Conservation (phyloP, 2,113 vertebrate genomes). For the Poeciliopsis occidentalis region DNA sequence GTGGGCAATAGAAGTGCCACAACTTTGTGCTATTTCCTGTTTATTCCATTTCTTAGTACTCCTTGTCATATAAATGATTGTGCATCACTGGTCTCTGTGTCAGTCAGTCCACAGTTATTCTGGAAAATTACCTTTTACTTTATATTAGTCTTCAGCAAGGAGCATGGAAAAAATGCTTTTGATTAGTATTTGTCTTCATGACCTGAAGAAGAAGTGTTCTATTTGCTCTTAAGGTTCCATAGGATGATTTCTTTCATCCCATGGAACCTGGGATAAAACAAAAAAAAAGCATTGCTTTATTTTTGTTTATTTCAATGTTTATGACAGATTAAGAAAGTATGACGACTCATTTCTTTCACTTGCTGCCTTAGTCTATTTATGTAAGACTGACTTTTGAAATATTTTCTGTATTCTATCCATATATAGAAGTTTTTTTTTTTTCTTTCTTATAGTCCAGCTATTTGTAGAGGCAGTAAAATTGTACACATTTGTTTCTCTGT, state of each 20-base stretch:
- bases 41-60: constrained; percentile 61
- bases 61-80: constrained; percentile 76
- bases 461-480: neutral
- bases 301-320: constrained; percentile 19
- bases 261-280: no score
- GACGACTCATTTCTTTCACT: constrained; percentile 18
- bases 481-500: neutral
- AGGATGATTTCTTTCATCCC: constrained; percentile 25
- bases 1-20: constrained; percentile 44
- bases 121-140: constrained; percentile 67
- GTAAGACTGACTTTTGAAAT: neutral
- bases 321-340: constrained; percentile 18
- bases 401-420: neutral
- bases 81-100: constrained; percentile 71
- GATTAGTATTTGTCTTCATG: constrained; percentile 1
- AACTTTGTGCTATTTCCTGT: constrained; percentile 68
- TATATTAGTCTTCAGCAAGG: constrained; percentile 43
- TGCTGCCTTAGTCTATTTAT: constrained; percentile 1
- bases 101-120: constrained; percentile 46
- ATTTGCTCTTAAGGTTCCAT: neutral
- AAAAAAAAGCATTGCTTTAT: neutral
- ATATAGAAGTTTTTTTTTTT: neutral
- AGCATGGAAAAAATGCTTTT: constrained; percentile 32
- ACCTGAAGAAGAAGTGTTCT: neutral
- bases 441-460: neutral